Conservation (phyloP, 2,888 invertebrate genomes). For the Desoria tigrina region DNA sequence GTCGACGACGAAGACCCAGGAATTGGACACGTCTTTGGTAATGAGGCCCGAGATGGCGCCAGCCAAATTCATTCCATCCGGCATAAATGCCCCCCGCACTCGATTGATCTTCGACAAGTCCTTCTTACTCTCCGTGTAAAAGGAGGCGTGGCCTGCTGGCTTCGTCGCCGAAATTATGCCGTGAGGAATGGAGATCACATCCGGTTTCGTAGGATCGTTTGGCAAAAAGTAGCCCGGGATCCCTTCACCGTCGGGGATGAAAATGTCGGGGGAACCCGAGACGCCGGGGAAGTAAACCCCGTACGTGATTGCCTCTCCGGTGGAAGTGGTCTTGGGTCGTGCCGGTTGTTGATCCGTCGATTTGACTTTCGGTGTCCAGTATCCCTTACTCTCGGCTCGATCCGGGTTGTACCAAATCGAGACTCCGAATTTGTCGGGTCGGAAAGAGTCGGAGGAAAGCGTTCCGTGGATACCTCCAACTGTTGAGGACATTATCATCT, state of each 20-base stretch:
- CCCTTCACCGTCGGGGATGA: conserved; percentile 28
- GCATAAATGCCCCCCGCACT: conserved; percentile 11
- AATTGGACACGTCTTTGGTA: background rate
- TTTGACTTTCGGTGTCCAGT: background rate
- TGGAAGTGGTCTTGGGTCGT: background rate
- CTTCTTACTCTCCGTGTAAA: conserved; percentile 5
- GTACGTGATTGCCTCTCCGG: conserved; percentile 22
- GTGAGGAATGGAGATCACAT: conserved; percentile 12
- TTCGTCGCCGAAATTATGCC: conserved; percentile 14
- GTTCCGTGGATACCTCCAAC: conserved; percentile 3
- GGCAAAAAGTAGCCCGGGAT: conserved; percentile 27
- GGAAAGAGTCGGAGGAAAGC: background rate
- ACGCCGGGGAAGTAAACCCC: conserved; percentile 22
- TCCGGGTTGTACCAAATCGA: conserved; percentile 12
- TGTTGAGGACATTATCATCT: background rate
- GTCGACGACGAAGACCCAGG: conserved; percentile 22
- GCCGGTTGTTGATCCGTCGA: background rate
- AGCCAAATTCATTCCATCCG: conserved; percentile 20
- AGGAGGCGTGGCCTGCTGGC: conserved; percentile 14
- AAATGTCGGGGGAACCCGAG: conserved; percentile 23
- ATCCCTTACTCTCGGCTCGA: background rate
- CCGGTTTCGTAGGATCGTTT: conserved; percentile 8
- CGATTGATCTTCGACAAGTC: conserved; percentile 10
- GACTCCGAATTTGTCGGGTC: background rate
- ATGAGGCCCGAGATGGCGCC: conserved; percentile 20